phyloP scores from a whole-genome alignment of 1,140 invertebrate genomes.

The Yoshiicerus persimilis region DNA sequence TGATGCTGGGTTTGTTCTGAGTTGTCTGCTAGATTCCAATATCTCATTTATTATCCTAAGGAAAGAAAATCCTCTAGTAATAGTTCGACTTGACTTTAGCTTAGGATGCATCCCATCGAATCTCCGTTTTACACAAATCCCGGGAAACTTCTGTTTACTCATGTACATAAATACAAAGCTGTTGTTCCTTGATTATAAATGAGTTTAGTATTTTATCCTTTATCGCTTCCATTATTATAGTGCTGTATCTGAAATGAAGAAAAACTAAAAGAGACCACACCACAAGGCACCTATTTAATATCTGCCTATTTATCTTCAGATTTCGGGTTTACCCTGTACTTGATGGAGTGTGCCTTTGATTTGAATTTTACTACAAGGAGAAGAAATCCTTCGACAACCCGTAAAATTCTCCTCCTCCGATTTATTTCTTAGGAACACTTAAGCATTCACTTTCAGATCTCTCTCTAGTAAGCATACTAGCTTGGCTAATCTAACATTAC shows the following conservation, averaged over 20 bases:
- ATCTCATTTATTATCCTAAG: constrained; percentile 14
- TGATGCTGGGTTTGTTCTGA: too few relatives aligned
- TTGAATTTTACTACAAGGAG: background rate
- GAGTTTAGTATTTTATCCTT: constrained; percentile 1
- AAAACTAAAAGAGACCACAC: background rate
- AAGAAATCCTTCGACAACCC: background rate
- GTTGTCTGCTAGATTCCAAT: background rate
- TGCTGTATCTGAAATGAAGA: background rate
- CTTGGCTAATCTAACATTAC: too few relatives aligned
- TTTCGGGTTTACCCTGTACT: background rate
- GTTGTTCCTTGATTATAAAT: constrained; percentile 10
- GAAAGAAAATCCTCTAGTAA: constrained; percentile 20
- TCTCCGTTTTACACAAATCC: background rate
- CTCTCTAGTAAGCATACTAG: background rate
- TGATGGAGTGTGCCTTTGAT: background rate
- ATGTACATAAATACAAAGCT: background rate
- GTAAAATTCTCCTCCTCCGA: background rate
- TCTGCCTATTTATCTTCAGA: background rate
- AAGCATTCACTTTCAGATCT: background rate
- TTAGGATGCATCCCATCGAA: background rate
- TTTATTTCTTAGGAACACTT: background rate
- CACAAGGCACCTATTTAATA: background rate
- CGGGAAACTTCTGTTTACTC: background rate
- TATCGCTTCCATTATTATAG: background rate
- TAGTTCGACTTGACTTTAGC: background rate